Evolutionary conservation across 2,888 invertebrate genomes (phyloP).

Genomic region (Heliconius cydno): DNA sequence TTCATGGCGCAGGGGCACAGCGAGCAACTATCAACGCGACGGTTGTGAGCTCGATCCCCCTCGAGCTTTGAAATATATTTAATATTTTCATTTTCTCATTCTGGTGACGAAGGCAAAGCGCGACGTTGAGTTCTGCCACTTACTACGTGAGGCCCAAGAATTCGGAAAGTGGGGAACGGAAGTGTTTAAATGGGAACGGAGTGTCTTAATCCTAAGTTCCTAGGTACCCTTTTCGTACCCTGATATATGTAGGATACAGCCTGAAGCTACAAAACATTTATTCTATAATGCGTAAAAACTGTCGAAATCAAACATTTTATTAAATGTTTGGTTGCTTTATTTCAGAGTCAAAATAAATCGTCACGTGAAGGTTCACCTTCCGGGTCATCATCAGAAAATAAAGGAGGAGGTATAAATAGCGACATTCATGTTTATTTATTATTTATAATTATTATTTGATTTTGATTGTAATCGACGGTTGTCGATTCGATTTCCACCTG

Average conservation of each 20-base stretch:
- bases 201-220: not conserved
- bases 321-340: not conserved
- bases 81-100: too few relatives aligned
- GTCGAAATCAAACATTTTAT: not conserved
- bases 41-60: too few relatives aligned
- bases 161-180: too few relatives aligned
- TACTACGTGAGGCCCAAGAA: too few relatives aligned
- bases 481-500: too few relatives aligned
- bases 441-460: too few relatives aligned
- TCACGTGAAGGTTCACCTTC: conserved; percentile 78
- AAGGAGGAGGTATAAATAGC: conserved; percentile 54
- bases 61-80: too few relatives aligned
- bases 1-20: too few relatives aligned
- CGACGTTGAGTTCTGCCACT: too few relatives aligned
- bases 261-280: not conserved
- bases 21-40: too few relatives aligned
- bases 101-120: too few relatives aligned
- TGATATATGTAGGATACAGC: not conserved
- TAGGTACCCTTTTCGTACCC: not conserved
- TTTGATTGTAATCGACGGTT: too few relatives aligned
- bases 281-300: not conserved
- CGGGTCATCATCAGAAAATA: conserved; percentile 73
- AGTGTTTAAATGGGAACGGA: not conserved
- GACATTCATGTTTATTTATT: not conserved
- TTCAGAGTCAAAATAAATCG: conserved; percentile 68